Evolutionary conservation across 1,140 invertebrate genomes (phyloP).

Genomic region (Penaeus chinensis): DNA sequence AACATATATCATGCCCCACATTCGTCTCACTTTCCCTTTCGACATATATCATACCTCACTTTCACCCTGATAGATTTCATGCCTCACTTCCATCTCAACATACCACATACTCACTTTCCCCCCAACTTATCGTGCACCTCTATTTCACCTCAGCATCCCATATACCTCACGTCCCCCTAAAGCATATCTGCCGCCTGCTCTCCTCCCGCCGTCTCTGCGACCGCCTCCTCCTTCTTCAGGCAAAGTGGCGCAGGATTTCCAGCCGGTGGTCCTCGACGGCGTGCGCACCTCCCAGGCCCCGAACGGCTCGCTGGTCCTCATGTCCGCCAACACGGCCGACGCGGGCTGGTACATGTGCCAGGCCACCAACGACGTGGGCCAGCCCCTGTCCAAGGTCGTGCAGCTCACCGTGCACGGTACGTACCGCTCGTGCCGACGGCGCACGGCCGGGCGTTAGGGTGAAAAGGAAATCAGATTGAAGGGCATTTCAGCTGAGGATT

Average conservation of each 20-base stretch:
- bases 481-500: too few species aligned
- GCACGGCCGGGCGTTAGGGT: too few species aligned
- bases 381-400: slow-evolving; percentile 69
- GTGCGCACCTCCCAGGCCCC: background rate
- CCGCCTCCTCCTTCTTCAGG: background rate
- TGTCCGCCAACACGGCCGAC: slow-evolving; percentile 65
- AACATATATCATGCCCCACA: too few species aligned
- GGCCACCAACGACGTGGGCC: slow-evolving; percentile 69
- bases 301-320: slow-evolving; percentile 67
- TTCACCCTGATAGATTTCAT: too few species aligned
- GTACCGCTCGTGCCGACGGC: background rate
- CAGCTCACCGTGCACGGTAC: slow-evolving; percentile 69
- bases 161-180: background rate
- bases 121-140: too few species aligned
- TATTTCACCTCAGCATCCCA: too few species aligned
- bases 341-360: slow-evolving; percentile 71
- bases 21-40: too few species aligned
- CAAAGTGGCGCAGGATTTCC: slow-evolving; percentile 2
- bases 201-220: background rate
- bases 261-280: slow-evolving; percentile 1
- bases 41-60: too few species aligned
- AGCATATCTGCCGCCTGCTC: background rate
- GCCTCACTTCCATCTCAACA: too few species aligned
- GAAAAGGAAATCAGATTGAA: too few species aligned
- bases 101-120: too few species aligned